A percentile compares a stretch with the other conserved stretches of the same genome.
phyloP scores from a whole-genome alignment of 2,797 vertebrate species.

The Apogon talboti region DNA sequence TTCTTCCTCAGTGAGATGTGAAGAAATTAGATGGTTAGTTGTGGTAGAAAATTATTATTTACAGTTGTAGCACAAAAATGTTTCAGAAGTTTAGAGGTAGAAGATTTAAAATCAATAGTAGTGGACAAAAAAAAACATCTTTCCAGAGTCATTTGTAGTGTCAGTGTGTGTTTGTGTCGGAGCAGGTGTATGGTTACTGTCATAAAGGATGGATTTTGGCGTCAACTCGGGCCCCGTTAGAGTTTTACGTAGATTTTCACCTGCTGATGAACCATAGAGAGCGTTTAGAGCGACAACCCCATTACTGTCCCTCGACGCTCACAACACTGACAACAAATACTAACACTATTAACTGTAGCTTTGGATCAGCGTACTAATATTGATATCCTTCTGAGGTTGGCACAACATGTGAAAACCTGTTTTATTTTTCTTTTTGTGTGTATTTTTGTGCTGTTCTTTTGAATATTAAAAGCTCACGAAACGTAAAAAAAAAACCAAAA shows the following conservation, averaged over 20 bases:
- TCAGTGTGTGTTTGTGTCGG: conserved; percentile 1
- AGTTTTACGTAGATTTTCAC: conserved; percentile 58
- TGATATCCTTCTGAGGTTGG: conserved; percentile 69
- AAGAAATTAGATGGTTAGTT: no score
- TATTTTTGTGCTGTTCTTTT: conserved; percentile 86
- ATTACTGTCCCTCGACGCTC: conserved; percentile 49
- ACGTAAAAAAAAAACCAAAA: conserved; percentile 14
- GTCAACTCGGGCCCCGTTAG: conserved; percentile 49
- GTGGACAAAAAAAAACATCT: no score
- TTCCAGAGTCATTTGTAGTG: no score
- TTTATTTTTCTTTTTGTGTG: conserved; percentile 70
- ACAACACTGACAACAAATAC: conserved; percentile 41
- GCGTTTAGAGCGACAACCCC: conserved; percentile 39
- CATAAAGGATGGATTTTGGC: conserved; percentile 37
- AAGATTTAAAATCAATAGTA: no score
- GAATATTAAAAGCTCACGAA: conserved; percentile 81
- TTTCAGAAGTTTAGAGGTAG: no score
- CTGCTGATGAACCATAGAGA: conserved; percentile 60
- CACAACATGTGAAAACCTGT: conserved; percentile 72
- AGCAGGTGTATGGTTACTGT: conserved; percentile 21
- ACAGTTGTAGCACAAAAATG: no score
- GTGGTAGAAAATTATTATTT: no score
- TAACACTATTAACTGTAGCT: conserved; percentile 79
- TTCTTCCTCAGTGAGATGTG: no score
- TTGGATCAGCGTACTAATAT: conserved; percentile 75